Percentiles rank a stretch among this genome's conserved stretches.
Conservation (phyloP, 2,797 vertebrate genomes). For the Lepus oiostolus region DNA sequence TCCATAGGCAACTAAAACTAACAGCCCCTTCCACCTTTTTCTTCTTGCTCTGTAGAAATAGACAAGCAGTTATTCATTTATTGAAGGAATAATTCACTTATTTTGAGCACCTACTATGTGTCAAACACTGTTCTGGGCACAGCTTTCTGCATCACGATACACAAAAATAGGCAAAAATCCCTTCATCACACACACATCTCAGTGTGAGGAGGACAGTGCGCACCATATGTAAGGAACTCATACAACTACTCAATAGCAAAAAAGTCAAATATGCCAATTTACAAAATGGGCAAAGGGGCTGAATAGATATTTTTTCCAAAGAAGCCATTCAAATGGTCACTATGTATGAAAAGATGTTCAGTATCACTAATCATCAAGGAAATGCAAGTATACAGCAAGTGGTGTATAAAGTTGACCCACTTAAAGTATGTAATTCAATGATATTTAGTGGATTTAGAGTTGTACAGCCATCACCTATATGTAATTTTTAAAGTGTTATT, state of each 20-base stretch:
- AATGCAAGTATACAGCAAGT: not conserved
- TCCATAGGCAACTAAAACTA: slow-evolving; percentile 39
- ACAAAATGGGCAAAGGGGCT: not conserved
- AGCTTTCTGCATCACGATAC: not conserved
- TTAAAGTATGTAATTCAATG: not conserved
- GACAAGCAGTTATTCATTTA: not conserved
- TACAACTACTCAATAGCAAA: not conserved
- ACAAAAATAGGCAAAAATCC: slow-evolving; percentile 11
- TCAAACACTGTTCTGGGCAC: slow-evolving; percentile 12
- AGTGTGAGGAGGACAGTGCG: not conserved
- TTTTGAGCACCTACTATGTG: not conserved
- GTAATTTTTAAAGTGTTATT: too few species aligned
- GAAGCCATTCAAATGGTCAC: not conserved
- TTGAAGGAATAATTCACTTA: not conserved
- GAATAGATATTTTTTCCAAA: not conserved
- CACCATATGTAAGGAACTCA: not conserved
- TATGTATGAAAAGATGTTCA: not conserved
- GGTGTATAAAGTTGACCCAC: not conserved
- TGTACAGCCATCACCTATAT: not conserved
- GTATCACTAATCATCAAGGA: too few species aligned
- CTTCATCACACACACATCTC: not conserved
- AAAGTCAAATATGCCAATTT: not conserved
- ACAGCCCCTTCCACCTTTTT: not conserved
- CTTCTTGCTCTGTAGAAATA: slow-evolving; percentile 37
- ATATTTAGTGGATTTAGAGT: not conserved